Evolutionary conservation across 2,113 vertebrate species (phyloP), one percentile per base, ranked within the genome.

Genomic region (Recurvirostra avosetta): DNA sequence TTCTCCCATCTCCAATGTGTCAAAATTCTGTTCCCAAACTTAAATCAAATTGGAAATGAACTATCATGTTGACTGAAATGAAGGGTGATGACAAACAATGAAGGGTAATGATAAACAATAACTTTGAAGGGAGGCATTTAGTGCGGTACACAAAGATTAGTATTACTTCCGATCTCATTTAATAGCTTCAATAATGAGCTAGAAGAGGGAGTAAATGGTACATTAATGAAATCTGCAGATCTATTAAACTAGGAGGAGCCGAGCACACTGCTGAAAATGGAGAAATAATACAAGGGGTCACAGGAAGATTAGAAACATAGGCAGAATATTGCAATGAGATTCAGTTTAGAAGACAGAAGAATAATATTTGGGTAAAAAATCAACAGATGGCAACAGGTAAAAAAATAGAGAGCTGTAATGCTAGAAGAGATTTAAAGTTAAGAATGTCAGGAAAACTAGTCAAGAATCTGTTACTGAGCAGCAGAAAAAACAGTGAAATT

Each of bases 201-300:
- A 81, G 94, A 96, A 97, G 97, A 94, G 95, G 96, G 97, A 97
- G 96, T 97, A 95, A 95, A 94, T 87, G 85, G 77, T 90, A 97
- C 87, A 97, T 97, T 97, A 97, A 97, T 97, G 96, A 97, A 97
- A 96, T 96, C 82, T 94, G 92, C 73, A 97, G 94, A 95, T 97
- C 96, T 96, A 97, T 97, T 97, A 96, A 97, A 96, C 92, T 87
- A 96, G 97, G 97, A 97, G 96, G 97, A 96, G 96, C 91, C 66
- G 95, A 87, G 83, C 86, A 92, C 55, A 47, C 58, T 55, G 74
- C 80, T 91, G 92, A 95, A 97, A 96, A 95, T 95, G 70, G 86
- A 97, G 92, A 95, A 96, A 94, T 96, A 96, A 97, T 94, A 94
- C 56, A 91, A 92, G 74, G 89, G 86, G 92, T 95, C 96, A 91